Evolutionary conservation across 2,888 invertebrate genomes (phyloP).

Genomic region (Elgonia sp.): DNA sequence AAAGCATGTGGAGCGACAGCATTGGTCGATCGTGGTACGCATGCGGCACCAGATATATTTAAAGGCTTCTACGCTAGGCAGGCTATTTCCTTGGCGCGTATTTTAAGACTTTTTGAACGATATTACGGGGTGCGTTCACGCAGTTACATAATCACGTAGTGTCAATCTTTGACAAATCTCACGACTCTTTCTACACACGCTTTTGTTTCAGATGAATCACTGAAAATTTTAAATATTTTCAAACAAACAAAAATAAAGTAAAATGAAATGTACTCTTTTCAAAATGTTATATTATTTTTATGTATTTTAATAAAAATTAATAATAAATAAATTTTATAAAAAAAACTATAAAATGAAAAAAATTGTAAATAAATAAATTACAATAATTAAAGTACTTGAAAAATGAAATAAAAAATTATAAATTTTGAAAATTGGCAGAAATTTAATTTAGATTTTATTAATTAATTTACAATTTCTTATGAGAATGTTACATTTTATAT

Average conservation of each 20-base stretch:
- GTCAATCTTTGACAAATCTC: slow-evolving; percentile 73
- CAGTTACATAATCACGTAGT: slow-evolving; percentile 81
- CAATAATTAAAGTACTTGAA: too few species aligned
- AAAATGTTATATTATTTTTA: too few species aligned
- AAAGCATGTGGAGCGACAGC: slow-evolving; percentile 87
- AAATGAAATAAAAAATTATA: too few species aligned
- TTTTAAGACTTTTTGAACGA: slow-evolving; percentile 86
- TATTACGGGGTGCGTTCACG: slow-evolving; percentile 79
- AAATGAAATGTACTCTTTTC: not conserved
- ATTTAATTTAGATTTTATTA: too few species aligned
- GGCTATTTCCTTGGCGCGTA: slow-evolving; percentile 87
- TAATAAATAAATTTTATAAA: too few species aligned
- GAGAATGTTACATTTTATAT: too few species aligned
- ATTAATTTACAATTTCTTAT: too few species aligned
- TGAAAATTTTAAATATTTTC: too few species aligned
- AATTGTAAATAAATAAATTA: too few species aligned
- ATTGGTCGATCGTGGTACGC: slow-evolving; percentile 85
- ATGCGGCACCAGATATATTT: slow-evolving; percentile 85
- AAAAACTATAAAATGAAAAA: too few species aligned
- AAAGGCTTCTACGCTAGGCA: slow-evolving; percentile 84
- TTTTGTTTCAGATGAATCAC: slow-evolving; percentile 22
- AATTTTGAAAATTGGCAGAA: too few species aligned
- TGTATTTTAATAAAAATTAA: too few species aligned
- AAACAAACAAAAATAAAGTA: not conserved
- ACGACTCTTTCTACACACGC: slow-evolving; percentile 29